phyloP scores from a whole-genome alignment of 1,140 invertebrate genomes.

The Bombus confusus region DNA sequence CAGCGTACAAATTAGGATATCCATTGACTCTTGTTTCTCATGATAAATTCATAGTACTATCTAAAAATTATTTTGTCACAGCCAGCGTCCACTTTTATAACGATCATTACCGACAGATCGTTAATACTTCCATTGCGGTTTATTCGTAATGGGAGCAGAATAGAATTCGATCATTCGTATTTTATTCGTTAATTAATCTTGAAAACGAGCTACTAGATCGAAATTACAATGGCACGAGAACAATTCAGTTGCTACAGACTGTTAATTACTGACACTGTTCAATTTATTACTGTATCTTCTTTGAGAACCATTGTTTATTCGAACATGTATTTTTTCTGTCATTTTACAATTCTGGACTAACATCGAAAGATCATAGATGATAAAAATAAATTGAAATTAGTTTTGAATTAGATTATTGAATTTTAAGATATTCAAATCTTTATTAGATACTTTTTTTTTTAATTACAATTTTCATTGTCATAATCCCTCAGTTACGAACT shows the following conservation, averaged over 20 bases:
- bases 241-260: neutral
- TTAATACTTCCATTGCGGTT: constrained; percentile 1
- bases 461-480: neutral
- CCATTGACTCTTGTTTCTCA: too few species aligned
- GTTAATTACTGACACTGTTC: neutral
- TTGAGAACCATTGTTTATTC: neutral
- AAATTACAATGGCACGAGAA: neutral
- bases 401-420: too few species aligned
- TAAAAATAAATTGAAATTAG: too few species aligned
- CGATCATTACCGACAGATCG: neutral
- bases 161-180: neutral
- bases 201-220: neutral
- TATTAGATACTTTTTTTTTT: too few species aligned
- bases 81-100: neutral
- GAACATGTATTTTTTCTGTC: neutral
- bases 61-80: constrained; percentile 6
- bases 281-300: neutral
- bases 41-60: too few species aligned
- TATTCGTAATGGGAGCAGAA: neutral
- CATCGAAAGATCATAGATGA: too few species aligned
- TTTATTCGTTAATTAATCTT: neutral
- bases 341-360: too few species aligned
- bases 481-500: neutral
- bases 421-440: too few species aligned
- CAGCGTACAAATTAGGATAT: too few species aligned